Evolutionary conservation across 2,113 vertebrate genomes (phyloP), one percentile per base, ranked within the genome.

Genomic region (Otus sunia): DNA sequence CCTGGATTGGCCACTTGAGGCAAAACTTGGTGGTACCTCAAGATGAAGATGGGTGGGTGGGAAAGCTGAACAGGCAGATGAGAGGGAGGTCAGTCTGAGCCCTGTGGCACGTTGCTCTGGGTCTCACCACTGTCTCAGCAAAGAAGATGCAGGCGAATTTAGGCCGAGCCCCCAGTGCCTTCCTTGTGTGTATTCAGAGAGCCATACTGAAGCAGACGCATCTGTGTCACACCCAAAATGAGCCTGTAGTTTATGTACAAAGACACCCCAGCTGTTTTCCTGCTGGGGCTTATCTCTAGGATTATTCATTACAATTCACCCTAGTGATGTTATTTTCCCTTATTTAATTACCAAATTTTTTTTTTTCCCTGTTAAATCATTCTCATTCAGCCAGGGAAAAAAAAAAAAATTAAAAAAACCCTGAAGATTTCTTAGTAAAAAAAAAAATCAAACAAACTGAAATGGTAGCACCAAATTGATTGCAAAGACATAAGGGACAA

Each of bases 341-440:
- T 30, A 69, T 95, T 97, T 97, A 94, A 97, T 94, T 91, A 94
- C 84, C n/a, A 91, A 84, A n/a, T 76, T 20, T 34, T 56, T 34
- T 58, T 80, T 43, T 37, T 11, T 2, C 20, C 53, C 41, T 45
- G 27, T 95, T 91, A 91, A 96, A 96, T 91, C 41, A 73, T 97
- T 96, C 90, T 96, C 74, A 93, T 73, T 93, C 90, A 94, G 71
- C 66, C 43, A 56, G 11, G 27, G 41, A 6, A 14, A 12, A 7
- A 12, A 15, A 56, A 49, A 49, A 36, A 30, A 20, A 10, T 47
- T 20, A 23, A 60, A 36, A 66, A 55, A 41, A 22, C 39, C 43
- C 72, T 11, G 50, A 93, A 73, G 72, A 66, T 91, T 96, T 89
- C 45, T 26, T 50, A 16, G 4, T 16, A 17, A 75, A 80, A 55